Conservation (phyloP, 2,113 vertebrate genomes). For the Labrus mixtus region DNA sequence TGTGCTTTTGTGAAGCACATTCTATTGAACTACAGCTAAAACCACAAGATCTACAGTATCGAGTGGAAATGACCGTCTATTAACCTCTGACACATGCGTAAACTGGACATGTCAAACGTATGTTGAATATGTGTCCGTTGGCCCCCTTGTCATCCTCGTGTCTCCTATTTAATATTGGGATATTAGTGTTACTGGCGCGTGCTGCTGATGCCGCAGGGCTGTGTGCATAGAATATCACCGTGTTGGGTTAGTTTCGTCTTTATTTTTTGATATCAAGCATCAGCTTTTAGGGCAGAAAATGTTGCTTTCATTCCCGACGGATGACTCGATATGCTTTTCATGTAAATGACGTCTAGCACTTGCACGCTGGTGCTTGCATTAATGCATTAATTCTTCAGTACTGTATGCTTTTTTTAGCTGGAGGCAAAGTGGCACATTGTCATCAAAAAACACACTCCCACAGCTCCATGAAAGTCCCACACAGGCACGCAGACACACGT, state of each 20-base stretch:
- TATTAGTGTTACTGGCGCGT: conserved; percentile 47
- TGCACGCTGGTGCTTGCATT: conserved; percentile 68
- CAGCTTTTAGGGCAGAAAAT: conserved; percentile 66
- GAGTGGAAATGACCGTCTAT: neutral
- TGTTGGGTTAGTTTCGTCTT: conserved; percentile 48
- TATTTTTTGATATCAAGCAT: conserved; percentile 63
- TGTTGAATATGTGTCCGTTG: conserved; percentile 21
- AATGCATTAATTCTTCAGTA: conserved; percentile 71
- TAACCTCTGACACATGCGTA: conserved; percentile 3
- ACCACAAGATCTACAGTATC: neutral
- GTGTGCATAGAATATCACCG: conserved; percentile 51
- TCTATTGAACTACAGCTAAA: neutral
- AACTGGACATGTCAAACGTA: conserved; percentile 40
- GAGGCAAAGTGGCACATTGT: conserved; percentile 71
- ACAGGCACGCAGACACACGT: conserved; percentile 51
- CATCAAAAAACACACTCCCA: conserved; percentile 64
- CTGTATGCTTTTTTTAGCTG: conserved; percentile 69
- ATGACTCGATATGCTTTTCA: conserved; percentile 71
- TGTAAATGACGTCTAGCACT: conserved; percentile 72
- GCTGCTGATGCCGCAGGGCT: conserved; percentile 57
- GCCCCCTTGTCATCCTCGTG: conserved; percentile 5
- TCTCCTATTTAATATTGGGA: conserved; percentile 50
- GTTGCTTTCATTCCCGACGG: conserved; percentile 62
- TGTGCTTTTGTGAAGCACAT: neutral
- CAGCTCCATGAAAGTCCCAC: conserved; percentile 47